phyloP scores from a whole-genome alignment of 2,888 invertebrate species.

The Sarcophaga carnaria region DNA sequence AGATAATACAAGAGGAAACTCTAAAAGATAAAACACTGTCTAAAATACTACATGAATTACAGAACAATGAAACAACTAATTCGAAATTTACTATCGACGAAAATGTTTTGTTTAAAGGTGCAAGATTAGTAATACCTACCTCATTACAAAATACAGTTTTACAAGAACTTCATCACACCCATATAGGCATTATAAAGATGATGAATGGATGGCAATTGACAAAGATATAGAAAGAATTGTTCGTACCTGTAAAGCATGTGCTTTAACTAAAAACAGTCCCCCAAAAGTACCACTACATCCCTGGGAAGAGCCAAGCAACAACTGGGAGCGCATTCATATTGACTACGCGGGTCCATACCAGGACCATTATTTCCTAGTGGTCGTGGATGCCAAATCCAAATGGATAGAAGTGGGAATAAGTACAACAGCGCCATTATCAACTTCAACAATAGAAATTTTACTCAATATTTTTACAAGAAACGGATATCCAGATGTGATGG shows the following conservation, averaged over 20 bases:
- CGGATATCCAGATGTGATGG: not conserved
- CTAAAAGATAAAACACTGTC: too few species aligned
- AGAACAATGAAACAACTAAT: too few species aligned
- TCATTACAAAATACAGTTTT: too few species aligned
- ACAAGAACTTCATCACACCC: too few species aligned
- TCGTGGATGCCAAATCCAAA: conserved; percentile 51
- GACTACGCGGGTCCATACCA: conserved; percentile 34
- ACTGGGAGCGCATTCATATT: not conserved
- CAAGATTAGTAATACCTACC: too few species aligned
- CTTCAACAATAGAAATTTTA: too few species aligned
- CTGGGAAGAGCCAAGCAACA: too few species aligned
- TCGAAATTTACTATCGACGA: too few species aligned
- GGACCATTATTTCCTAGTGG: conserved; percentile 28
- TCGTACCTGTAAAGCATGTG: conserved; percentile 70
- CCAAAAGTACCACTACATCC: conserved; percentile 48
- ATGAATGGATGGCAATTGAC: conserved; percentile 73
- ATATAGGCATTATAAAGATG: conserved; percentile 70
- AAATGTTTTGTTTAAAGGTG: too few species aligned
- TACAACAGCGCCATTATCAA: not conserved
- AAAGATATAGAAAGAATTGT: conserved; percentile 73
- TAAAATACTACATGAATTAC: too few species aligned
- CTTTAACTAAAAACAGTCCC: conserved; percentile 24
- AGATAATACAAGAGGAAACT: too few species aligned
- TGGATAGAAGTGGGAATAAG: conserved; percentile 26
- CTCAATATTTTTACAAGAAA: too few species aligned